These are phyloP conservation scores for Leptoteleia sp. DNA, from an alignment of 1,140 invertebrate genomes.

Conservation along the genomic window DNA sequence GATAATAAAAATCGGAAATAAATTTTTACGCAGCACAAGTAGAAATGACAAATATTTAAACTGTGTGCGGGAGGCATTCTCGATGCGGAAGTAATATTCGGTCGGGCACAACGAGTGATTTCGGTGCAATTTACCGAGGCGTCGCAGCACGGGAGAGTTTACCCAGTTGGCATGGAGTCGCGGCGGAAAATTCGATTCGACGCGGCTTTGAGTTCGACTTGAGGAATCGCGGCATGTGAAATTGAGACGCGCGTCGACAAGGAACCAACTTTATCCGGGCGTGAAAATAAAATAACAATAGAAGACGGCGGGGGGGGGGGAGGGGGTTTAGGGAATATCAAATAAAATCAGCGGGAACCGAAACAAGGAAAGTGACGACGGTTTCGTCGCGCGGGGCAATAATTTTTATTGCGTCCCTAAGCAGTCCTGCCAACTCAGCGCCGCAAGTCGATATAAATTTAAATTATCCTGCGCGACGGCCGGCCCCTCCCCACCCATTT, in stretches of 20 bases:
- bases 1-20: constrained; percentile 30
- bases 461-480: constrained; percentile 31
- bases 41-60: constrained; percentile 59
- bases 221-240: constrained; percentile 23
- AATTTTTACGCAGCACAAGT: constrained; percentile 16
- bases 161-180: constrained; percentile 52
- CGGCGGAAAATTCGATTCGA: constrained; percentile 41
- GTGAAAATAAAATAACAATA: neutral
- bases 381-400: neutral
- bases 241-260: constrained; percentile 32
- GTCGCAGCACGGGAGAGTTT: constrained; percentile 33
- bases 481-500: constrained; percentile 17
- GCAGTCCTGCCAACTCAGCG: constrained; percentile 45
- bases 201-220: constrained; percentile 25
- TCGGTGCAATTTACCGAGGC: constrained; percentile 46
- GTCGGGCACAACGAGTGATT: constrained; percentile 49
- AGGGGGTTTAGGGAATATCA: no score
- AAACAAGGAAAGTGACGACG: no score
- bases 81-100: constrained; percentile 45
- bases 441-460: constrained; percentile 49
- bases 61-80: constrained; percentile 29
- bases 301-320: no score
- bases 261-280: no score
- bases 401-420: constrained; percentile 41
- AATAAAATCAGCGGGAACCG: no score